Evolutionary conservation across 2,888 invertebrate species (phyloP), one percentile per base, ranked within the genome.

Genomic region (Thalpophila matura): DNA sequence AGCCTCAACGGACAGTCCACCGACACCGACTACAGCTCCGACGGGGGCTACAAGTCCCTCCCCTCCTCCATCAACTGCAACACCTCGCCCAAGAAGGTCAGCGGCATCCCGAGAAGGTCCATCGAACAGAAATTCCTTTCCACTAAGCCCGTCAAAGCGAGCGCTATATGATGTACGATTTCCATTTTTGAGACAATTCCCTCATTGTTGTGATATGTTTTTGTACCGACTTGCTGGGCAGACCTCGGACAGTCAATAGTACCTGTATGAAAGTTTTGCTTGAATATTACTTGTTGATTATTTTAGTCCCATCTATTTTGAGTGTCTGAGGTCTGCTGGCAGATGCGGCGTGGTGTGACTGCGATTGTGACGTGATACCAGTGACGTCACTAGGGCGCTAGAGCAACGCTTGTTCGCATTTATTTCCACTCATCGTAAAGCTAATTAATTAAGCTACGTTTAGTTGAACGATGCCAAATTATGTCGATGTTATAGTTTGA

Each of bases 31-130:
- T 95, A 95, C 75, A 95, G 95, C 65, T 95, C 95, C 3, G 95
- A 95, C 78, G 94, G 95, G 1, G 95, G 95, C 1, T 95, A 95
- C 86, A 95, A 95, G 69, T 95, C 95, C 0, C 84, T 95, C n/a
- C 95, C 95, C 9, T 95, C 95, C 1, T 94, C 93, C 10, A 95
- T 95, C 54, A 95, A 94, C 81, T 93, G 90, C 77, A 92, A 86
- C 66, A 82, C 82, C 53, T 91, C 94, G 31, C 91, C 94, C 3
- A 94, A 92, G 73, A 94, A 93, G 81, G 88, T 93, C 53, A 95
- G 95, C 79, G 95, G 95, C 29, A 95, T 95, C 64, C 95, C 95
- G 10, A 82, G 95, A 73, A 86, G 95, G 77, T 94, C 95, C 22
- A 86, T 94, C 60, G 95, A 95, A 72, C 93, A 93, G 74, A 94